These are phyloP conservation scores for Scaptomyza pallida DNA, from an alignment of 1,140 invertebrate species.

Conservation along the genomic window DNA sequence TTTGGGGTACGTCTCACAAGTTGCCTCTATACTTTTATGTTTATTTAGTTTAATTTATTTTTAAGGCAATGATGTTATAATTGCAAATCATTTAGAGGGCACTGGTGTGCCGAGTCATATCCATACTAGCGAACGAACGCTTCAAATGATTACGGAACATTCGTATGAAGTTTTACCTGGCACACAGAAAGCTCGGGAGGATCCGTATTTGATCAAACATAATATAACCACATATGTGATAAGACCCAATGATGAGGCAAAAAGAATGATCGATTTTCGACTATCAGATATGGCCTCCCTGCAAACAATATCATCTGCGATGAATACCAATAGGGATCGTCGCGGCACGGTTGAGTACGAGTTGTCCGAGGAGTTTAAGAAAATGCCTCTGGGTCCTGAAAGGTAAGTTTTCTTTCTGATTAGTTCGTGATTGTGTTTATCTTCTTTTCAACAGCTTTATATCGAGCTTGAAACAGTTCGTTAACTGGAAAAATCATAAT, in stretches of 20 bases:
- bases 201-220: constrained; percentile 88
- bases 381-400: constrained; percentile 71
- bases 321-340: too few species aligned
- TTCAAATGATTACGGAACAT: constrained; percentile 86
- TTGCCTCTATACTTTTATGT: too few species aligned
- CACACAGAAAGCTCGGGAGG: constrained; percentile 87
- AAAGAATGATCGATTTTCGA: neutral
- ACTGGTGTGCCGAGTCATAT: constrained; percentile 93
- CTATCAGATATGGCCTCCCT: neutral
- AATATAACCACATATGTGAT: constrained; percentile 90
- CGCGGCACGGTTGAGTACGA: neutral
- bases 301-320: too few species aligned
- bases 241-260: constrained; percentile 55
- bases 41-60: neutral
- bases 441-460: neutral
- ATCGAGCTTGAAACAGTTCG: constrained; percentile 13
- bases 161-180: constrained; percentile 84
- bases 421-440: too few species aligned
- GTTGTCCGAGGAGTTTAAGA: constrained; percentile 53
- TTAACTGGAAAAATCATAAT: neutral
- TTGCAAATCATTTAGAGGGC: constrained; percentile 97
- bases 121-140: constrained; percentile 91
- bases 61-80: constrained; percentile 89
- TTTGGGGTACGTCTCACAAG: too few species aligned
- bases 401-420: constrained; percentile 45